Evolutionary conservation across 2,888 invertebrate genomes (phyloP).

Genomic region (Leucania comma): DNA sequence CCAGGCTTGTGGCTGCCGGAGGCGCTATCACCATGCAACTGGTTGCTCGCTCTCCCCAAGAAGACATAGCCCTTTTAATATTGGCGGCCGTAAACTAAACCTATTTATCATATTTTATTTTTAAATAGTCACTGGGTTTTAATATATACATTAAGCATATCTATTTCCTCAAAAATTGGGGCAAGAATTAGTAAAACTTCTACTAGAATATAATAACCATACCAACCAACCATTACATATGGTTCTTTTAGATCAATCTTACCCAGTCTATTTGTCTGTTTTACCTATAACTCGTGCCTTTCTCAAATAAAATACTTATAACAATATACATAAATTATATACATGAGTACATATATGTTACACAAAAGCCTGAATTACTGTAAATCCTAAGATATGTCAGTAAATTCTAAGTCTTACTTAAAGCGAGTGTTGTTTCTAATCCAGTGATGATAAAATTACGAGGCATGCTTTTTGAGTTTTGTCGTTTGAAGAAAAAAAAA

Average conservation of each 20-base stretch:
- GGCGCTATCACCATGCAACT: conserved; percentile 98
- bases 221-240: too few relatives aligned
- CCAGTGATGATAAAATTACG: too few relatives aligned
- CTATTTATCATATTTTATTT: not conserved
- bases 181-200: conserved; percentile 10
- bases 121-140: not conserved
- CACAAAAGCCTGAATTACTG: not conserved
- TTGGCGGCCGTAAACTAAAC: conserved; percentile 92
- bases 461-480: too few relatives aligned
- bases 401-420: not conserved
- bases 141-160: conserved; percentile 5
- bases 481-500: too few relatives aligned
- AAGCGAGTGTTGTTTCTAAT: not conserved
- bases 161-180: not conserved
- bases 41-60: conserved; percentile 95
- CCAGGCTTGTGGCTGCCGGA: conserved; percentile 93
- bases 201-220: conserved; percentile 3
- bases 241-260: conserved; percentile 19
- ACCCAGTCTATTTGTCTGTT: conserved; percentile 11
- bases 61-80: conserved; percentile 95
- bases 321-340: not conserved
- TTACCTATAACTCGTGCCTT: conserved; percentile 35
- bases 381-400: not conserved
- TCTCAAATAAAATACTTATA: conserved; percentile 21
- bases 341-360: not conserved